These are phyloP conservation scores for Entelurus aequoreus DNA, from an alignment of 2,113 vertebrate genomes.

Conservation along the genomic window DNA sequence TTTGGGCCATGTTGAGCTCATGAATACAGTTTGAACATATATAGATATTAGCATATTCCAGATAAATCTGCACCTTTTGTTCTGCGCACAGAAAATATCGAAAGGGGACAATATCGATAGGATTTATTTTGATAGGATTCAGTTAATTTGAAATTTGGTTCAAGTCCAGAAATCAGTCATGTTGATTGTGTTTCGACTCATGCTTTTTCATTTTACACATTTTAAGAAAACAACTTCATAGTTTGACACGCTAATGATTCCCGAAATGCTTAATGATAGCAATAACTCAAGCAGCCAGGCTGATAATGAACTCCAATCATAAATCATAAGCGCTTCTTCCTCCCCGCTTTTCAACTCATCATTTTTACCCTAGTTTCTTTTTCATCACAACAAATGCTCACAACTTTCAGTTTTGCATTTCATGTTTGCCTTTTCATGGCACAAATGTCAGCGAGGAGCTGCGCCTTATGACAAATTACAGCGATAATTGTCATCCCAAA, in stretches of 20 bases:
- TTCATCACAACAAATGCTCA: conserved; percentile 12
- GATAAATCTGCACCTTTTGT: too few species aligned
- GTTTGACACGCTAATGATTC: conserved; percentile 30
- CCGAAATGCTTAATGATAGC: conserved; percentile 27
- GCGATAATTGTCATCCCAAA: conserved; percentile 16
- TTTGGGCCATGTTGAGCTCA: too few species aligned
- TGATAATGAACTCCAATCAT: conserved; percentile 29
- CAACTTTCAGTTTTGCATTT: conserved; percentile 23
- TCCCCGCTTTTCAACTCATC: conserved; percentile 21
- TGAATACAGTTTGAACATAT: too few species aligned
- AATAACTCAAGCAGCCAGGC: conserved; percentile 21
- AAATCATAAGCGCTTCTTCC: conserved; percentile 30
- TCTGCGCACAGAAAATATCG: too few species aligned
- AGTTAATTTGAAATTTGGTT: too few species aligned
- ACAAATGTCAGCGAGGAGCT: conserved; percentile 1
- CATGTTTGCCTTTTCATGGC: background rate
- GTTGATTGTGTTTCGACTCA: background rate
- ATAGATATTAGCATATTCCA: too few species aligned
- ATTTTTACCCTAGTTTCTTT: conserved; percentile 18
- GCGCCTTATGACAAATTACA: background rate
- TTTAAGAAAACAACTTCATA: background rate
- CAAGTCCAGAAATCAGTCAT: too few species aligned
- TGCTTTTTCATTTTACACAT: conserved; percentile 3
- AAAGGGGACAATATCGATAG: too few species aligned
- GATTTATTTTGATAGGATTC: too few species aligned